Evolutionary conservation across 2,113 vertebrate genomes (phyloP).

Genomic region (Pituophis catenifer): DNA sequence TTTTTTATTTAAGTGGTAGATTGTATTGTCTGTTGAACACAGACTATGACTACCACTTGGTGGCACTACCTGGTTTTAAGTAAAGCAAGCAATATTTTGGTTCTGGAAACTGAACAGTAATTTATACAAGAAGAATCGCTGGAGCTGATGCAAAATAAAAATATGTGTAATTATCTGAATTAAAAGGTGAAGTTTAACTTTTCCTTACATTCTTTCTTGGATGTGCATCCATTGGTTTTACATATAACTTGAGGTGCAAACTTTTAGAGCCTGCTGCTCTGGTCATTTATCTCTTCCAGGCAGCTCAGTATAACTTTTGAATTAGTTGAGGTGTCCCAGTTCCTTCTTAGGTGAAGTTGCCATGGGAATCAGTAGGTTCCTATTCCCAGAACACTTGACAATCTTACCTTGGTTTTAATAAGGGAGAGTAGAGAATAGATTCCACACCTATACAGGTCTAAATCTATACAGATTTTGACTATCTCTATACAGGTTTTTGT

Average conservation of each 20-base stretch:
- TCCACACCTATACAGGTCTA: too few species aligned
- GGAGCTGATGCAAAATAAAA: conserved; percentile 8
- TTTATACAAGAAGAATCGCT: neutral
- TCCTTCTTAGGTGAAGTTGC: neutral
- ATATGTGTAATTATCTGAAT: conserved; percentile 29
- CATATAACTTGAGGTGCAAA: neutral
- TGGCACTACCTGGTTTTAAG: conserved; percentile 74
- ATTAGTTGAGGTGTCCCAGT: neutral
- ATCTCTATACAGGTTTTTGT: too few species aligned
- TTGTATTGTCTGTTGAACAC: conserved; percentile 23
- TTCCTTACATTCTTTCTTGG: neutral
- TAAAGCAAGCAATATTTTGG: conserved; percentile 25
- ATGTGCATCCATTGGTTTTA: conserved; percentile 3
- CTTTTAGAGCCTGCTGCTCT: neutral
- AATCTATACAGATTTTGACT: too few species aligned
- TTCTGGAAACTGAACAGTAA: neutral
- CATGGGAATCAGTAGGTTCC: neutral
- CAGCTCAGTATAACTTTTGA: neutral
- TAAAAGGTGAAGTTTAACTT: conserved; percentile 15
- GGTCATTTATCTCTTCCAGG: neutral
- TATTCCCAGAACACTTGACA: too few species aligned
- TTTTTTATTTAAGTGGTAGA: neutral
- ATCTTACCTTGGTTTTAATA: too few species aligned
- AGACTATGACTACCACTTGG: conserved; percentile 69
- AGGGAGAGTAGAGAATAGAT: too few species aligned